Conservation (phyloP, 2,113 vertebrate species). For the Columba janthina region DNA sequence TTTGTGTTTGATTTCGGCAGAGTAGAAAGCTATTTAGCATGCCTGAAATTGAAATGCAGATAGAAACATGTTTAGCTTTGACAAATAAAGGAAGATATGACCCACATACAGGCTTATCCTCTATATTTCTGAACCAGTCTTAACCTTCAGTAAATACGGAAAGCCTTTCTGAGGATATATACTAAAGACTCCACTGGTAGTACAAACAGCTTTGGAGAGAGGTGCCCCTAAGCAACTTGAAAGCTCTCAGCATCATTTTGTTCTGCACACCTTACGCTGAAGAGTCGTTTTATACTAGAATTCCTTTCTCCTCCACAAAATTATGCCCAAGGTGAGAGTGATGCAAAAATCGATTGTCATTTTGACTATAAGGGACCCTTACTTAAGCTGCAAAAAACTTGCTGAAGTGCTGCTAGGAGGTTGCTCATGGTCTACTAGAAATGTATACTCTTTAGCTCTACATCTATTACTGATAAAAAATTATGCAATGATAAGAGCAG, state of each 20-base stretch:
- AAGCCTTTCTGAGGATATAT: not conserved
- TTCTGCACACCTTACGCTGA: not conserved
- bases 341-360: not conserved
- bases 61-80: not conserved
- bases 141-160: not conserved
- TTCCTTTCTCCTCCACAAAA: not conserved
- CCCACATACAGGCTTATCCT: not conserved
- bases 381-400: not conserved
- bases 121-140: not conserved
- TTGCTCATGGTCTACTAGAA: not conserved
- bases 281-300: not conserved
- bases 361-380: not conserved
- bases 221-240: not conserved
- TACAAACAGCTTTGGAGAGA: not conserved
- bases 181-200: not conserved
- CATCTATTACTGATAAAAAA: not conserved
- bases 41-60: not conserved
- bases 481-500: not conserved
- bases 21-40: conserved; percentile 23
- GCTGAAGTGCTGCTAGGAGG: not conserved
- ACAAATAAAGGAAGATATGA: not conserved
- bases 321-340: not conserved
- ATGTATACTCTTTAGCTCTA: not conserved
- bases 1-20: not conserved
- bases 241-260: not conserved